Evolutionary conservation across 2,797 vertebrate genomes (phyloP).

Genomic region (Diglossa cyanea): DNA sequence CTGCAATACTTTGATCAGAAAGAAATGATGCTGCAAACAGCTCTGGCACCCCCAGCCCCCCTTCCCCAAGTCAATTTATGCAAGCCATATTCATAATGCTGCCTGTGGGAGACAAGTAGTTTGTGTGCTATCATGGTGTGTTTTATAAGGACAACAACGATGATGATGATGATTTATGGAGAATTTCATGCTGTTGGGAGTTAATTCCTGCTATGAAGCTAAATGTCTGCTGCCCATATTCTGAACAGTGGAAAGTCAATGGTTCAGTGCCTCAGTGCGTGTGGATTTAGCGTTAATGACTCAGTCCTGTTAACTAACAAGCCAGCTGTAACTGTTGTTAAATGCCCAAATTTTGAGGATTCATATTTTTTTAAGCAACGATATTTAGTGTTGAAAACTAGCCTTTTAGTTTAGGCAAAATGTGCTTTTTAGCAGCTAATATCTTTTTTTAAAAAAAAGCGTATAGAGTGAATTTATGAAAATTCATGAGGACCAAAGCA

Average conservation of each 20-base stretch:
- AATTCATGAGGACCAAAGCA: constrained; percentile 81
- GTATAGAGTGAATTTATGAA: constrained; percentile 76
- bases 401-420: constrained; percentile 73
- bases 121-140: constrained; percentile 19
- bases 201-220: constrained; percentile 30
- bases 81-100: constrained; percentile 30
- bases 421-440: constrained; percentile 75
- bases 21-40: constrained; percentile 14
- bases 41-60: not conserved
- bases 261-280: constrained; percentile 56
- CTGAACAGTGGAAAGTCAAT: constrained; percentile 48
- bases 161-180: constrained; percentile 1
- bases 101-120: constrained; percentile 50
- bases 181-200: constrained; percentile 27
- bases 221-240: constrained; percentile 40
- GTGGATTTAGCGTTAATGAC: constrained; percentile 57
- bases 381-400: constrained; percentile 67
- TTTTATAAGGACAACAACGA: constrained; percentile 14
- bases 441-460: constrained; percentile 68
- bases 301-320: constrained; percentile 70
- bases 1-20: constrained; percentile 11
- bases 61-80: not conserved
- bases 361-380: constrained; percentile 72
- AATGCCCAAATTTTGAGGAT: constrained; percentile 65
- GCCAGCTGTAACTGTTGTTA: constrained; percentile 65